Evolutionary conservation across 2,888 invertebrate genomes (phyloP), one percentile per base, ranked within the genome.

Genomic region (Sesia bembeciformis): DNA sequence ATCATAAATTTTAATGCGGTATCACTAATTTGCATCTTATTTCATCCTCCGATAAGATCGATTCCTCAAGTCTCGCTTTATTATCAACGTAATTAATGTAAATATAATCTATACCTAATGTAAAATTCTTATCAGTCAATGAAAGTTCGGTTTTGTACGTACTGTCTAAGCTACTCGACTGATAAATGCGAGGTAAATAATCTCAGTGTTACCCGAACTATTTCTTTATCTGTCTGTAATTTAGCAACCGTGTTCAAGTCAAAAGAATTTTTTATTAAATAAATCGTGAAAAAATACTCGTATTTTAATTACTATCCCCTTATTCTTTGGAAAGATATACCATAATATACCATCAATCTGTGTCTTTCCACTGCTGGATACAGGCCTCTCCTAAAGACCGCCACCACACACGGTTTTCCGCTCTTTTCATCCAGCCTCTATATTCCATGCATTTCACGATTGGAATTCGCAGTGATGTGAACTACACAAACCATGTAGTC

Each of bases 161-260:
- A 38, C 39, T 38, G 7, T 77, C 68, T 79, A 78, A 81, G 74
- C 74, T 76, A 70, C 68, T 75, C 75, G 83, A 86, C 87, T 87
- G 88, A 84, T 82, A 73, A 46, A 46, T 50, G 50, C 63, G 64
- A 74, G 67, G 67, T 78, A 78, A 84, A 76, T 83, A 82, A 78
- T 81, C 80, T 78, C 75, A 81, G 77, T 86, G 84, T 87, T 84
- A 79, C 70, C 79, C 74, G 65, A 74, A 78, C 75, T 70, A 76
- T 76, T 80, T 78, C 78, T 79, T 85, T 81, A 75, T 78, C 72
- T 85, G 81, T 87, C 84, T 89, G 89, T 89, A 87, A 85, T 84
- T 88, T 88, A 89, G 89, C 84, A 81, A 87, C 85, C 87, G 89
- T 89, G 89, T 89, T 89, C 89, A 87, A 88, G 88, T 89, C 88